Evolutionary conservation across 2,888 invertebrate species (phyloP).

Genomic region (Labia minor): DNA sequence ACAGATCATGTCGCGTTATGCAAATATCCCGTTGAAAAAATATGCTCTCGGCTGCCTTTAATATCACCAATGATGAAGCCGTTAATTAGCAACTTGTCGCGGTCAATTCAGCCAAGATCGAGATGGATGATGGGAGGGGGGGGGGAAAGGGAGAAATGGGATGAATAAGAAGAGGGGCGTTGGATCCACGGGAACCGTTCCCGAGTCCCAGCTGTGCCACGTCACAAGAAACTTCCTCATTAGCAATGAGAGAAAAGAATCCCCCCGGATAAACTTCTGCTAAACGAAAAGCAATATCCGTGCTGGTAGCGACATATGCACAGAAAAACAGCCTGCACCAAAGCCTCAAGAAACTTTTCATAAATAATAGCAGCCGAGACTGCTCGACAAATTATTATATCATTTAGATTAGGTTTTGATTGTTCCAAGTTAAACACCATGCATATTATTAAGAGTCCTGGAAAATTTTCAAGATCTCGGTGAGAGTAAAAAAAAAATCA

Average conservation of each 20-base stretch:
- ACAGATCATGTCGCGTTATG: not conserved
- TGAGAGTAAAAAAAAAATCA: not conserved
- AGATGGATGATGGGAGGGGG: too few relatives aligned
- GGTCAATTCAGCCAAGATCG: not conserved
- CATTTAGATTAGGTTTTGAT: slow-evolving; percentile 5
- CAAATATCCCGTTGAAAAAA: not conserved
- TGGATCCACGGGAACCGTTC: not conserved
- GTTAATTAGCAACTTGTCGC: not conserved
- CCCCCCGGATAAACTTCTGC: not conserved
- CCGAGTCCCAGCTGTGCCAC: not conserved
- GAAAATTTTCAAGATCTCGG: not conserved
- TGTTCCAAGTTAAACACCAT: slow-evolving; percentile 1
- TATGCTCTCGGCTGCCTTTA: not conserved
- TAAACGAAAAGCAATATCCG: slow-evolving; percentile 13
- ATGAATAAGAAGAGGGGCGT: too few relatives aligned
- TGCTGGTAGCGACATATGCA: slow-evolving; percentile 2
- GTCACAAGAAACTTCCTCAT: slow-evolving; percentile 2
- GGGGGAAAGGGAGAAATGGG: too few relatives aligned
- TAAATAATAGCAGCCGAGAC: slow-evolving; percentile 3
- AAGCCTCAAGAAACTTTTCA: slow-evolving; percentile 13
- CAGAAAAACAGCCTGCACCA: slow-evolving; percentile 13
- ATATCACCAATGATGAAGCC: not conserved
- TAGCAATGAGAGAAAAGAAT: slow-evolving; percentile 13
- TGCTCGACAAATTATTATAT: not conserved
- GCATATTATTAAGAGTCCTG: not conserved